phyloP scores from a whole-genome alignment of 2,113 vertebrate species.

The Sceloporus tristichus region DNA sequence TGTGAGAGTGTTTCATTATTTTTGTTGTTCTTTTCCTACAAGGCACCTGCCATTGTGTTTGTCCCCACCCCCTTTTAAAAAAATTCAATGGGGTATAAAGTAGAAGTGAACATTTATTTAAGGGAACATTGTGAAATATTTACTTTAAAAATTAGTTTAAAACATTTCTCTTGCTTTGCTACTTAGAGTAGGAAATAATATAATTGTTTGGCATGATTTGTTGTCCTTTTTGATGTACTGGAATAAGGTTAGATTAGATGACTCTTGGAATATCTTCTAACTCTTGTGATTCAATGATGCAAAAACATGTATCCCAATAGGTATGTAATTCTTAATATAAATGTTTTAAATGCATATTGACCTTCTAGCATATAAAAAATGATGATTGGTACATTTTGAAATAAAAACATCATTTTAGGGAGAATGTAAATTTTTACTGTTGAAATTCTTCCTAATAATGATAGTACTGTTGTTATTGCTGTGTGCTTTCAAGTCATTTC shows the following conservation, averaged over 20 bases:
- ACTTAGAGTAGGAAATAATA: slow-evolving; percentile 20
- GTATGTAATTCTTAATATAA: background rate
- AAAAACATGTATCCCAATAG: background rate
- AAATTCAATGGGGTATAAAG: slow-evolving; percentile 51
- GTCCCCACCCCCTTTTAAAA: background rate
- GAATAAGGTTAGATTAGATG: background rate
- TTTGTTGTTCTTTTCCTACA: slow-evolving; percentile 9
- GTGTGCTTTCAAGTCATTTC: too few species aligned
- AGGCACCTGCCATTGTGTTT: background rate
- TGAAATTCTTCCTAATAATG: too few species aligned
- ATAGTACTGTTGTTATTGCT: too few species aligned
- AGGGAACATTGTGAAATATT: slow-evolving; percentile 29
- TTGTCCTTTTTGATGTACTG: background rate
- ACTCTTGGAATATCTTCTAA: too few species aligned
- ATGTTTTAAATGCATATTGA: too few species aligned
- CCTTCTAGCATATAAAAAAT: too few species aligned
- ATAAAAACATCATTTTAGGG: too few species aligned
- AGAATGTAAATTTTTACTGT: too few species aligned
- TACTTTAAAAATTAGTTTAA: background rate
- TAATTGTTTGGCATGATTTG: slow-evolving; percentile 47
- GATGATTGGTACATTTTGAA: too few species aligned
- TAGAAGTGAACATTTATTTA: slow-evolving; percentile 34
- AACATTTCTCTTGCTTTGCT: slow-evolving; percentile 12
- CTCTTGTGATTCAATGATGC: background rate
- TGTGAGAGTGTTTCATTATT: slow-evolving; percentile 4